These are phyloP conservation scores for Junonia oenone DNA, from an alignment of 2,888 invertebrate genomes.

Conservation along the genomic window DNA sequence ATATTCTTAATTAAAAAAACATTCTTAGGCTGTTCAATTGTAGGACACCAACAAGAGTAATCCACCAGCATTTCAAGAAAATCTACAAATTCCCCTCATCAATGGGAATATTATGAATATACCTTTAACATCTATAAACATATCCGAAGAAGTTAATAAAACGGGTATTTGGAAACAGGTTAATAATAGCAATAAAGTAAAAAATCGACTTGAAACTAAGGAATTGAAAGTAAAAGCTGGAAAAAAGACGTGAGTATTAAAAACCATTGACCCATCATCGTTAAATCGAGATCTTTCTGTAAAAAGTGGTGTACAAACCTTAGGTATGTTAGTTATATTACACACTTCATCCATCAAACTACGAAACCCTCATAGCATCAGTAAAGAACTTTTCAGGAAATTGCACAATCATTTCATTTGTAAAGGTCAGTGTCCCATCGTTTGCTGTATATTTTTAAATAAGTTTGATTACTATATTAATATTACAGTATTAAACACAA, in stretches of 20 bases:
- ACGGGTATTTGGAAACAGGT: slow-evolving; percentile 96
- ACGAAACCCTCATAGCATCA: not conserved
- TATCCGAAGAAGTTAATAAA: slow-evolving; percentile 95
- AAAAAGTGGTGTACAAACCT: not conserved
- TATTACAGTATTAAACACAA: slow-evolving; percentile 80
- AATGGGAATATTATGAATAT: slow-evolving; percentile 95
- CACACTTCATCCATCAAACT: too few relatives aligned
- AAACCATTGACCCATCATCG: not conserved
- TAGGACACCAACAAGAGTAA: slow-evolving; percentile 71
- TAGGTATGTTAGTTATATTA: too few relatives aligned
- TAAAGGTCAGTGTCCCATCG: not conserved
- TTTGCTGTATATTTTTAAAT: not conserved
- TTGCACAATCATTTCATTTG: not conserved
- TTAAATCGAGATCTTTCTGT: not conserved
- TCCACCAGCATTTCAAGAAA: slow-evolving; percentile 77
- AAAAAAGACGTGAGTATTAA: slow-evolving; percentile 64
- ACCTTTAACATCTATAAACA: slow-evolving; percentile 90
- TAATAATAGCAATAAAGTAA: slow-evolving; percentile 82
- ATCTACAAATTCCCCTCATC: slow-evolving; percentile 91
- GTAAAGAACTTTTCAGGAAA: not conserved
- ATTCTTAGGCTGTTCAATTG: slow-evolving; percentile 50
- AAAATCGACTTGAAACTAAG: slow-evolving; percentile 47
- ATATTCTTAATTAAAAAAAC: slow-evolving; percentile 28
- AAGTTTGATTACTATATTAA: not conserved
- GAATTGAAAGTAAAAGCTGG: slow-evolving; percentile 58